Percentiles rank a stretch among this genome's conserved stretches.
These are phyloP conservation scores for Penelope pileata DNA, from an alignment of 2,113 vertebrate genomes.

Conservation along the genomic window DNA sequence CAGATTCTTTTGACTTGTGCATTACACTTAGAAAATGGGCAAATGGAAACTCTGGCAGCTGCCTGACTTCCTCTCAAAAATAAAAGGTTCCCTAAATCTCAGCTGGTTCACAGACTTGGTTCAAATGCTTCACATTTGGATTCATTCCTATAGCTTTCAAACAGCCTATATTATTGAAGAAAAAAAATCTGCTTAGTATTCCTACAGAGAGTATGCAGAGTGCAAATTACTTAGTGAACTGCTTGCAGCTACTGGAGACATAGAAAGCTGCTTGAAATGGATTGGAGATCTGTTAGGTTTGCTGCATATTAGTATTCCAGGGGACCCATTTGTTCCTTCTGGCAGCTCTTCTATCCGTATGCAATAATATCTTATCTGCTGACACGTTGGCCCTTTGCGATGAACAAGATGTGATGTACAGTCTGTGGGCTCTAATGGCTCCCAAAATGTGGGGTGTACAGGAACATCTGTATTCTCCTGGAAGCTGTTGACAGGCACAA, in stretches of 20 bases:
- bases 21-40: slow-evolving; percentile 61
- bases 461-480: background rate
- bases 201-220: background rate
- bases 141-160: slow-evolving; percentile 60
- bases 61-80: slow-evolving; percentile 65
- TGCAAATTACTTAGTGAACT: background rate
- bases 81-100: slow-evolving; percentile 63
- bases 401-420: background rate
- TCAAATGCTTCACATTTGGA: slow-evolving; percentile 66
- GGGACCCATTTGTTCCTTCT: background rate
- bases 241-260: background rate
- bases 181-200: slow-evolving; percentile 48
- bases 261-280: background rate
- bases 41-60: slow-evolving; percentile 70
- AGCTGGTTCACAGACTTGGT: slow-evolving; percentile 53
- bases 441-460: background rate
- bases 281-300: background rate
- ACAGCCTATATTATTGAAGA: slow-evolving; percentile 36
- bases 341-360: background rate
- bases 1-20: slow-evolving; percentile 67
- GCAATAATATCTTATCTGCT: slow-evolving; percentile 8
- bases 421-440: background rate
- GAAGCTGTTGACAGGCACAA: background rate
- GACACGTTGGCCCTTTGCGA: background rate
- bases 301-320: background rate